Evolutionary conservation across 2,113 vertebrate species (phyloP).

Genomic region (Ariopsis seemanni): DNA sequence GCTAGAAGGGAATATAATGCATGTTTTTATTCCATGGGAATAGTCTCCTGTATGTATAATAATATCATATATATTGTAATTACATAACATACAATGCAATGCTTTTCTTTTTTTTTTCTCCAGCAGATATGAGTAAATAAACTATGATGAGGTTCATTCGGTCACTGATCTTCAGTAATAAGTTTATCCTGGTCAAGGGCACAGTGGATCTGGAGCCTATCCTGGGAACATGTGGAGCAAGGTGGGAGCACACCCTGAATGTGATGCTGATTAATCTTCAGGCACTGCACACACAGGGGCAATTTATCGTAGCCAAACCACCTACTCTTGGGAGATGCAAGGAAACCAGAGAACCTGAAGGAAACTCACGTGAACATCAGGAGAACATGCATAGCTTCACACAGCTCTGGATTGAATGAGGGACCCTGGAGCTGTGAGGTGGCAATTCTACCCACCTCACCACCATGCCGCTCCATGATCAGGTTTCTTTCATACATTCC

Average conservation of each 20-base stretch:
- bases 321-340: neutral
- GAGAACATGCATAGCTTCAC: neutral
- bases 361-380: neutral
- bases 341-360: neutral
- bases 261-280: neutral
- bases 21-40: no score
- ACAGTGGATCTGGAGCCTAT: neutral
- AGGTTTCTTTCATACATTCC: neutral
- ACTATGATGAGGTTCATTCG: neutral
- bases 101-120: no score
- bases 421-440: neutral
- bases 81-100: neutral
- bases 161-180: neutral
- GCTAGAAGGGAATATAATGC: no score
- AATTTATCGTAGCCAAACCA: neutral
- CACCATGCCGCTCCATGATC: neutral
- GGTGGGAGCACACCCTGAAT: neutral
- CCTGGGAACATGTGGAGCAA: neutral
- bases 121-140: neutral
- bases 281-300: neutral
- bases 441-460: neutral
- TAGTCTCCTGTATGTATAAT: no score
- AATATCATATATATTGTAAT: neutral
- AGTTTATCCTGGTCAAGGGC: slow-evolving; percentile 7
- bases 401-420: neutral